Percentiles rank a stretch among this genome's conserved stretches.
Evolutionary conservation across 2,113 vertebrate species (phyloP).

Genomic region (Nycticryphes semicollaris): DNA sequence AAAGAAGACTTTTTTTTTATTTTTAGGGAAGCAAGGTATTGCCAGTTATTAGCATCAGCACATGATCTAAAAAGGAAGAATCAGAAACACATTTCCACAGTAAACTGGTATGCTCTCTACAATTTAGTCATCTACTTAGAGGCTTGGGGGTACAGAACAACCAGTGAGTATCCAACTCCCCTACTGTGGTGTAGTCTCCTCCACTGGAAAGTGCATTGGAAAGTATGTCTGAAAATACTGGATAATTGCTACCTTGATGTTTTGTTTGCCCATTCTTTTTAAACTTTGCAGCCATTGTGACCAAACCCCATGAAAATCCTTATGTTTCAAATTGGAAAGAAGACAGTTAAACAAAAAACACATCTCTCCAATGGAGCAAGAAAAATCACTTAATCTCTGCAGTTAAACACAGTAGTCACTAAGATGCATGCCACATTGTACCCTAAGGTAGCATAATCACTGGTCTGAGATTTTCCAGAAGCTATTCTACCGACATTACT

Average conservation of each 20-base stretch:
- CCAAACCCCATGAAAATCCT: background rate
- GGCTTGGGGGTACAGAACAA: background rate
- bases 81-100: background rate
- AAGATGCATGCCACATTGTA: background rate
- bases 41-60: background rate
- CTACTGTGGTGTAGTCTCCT: too few species aligned
- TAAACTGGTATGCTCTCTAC: background rate
- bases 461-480: background rate
- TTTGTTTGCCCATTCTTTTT: background rate
- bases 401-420: background rate
- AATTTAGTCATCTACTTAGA: background rate
- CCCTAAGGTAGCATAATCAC: background rate
- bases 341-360: background rate
- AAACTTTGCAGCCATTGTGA: background rate
- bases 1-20: background rate
- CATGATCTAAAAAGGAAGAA: background rate
- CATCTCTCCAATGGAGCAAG: background rate
- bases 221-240: background rate
- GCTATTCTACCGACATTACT: background rate
- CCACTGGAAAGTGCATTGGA: background rate
- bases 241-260: background rate
- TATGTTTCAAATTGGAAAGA: background rate
- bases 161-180: accelerated
- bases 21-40: background rate
- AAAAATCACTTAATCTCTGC: background rate